phyloP scores from a whole-genome alignment of 2,113 vertebrate genomes.

The Cyphomyrus plagiostoma region DNA sequence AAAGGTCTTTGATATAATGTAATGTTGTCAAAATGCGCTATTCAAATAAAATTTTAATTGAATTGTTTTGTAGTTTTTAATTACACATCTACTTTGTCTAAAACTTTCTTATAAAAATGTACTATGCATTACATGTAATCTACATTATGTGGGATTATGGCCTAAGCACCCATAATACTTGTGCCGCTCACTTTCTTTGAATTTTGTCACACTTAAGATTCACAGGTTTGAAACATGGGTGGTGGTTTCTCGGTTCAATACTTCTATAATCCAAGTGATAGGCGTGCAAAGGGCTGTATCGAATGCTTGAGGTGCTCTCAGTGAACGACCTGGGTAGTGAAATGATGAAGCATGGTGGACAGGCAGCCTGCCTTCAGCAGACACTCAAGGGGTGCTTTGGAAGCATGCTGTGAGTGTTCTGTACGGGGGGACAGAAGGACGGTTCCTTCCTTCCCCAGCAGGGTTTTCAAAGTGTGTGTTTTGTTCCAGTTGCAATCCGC shows the following conservation, averaged over 20 bases:
- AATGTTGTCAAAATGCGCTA: too few relatives aligned
- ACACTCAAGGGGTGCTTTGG: background rate
- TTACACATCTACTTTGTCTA: background rate
- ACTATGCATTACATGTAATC: background rate
- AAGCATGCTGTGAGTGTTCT: background rate
- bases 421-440: background rate
- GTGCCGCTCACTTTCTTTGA: too few relatives aligned
- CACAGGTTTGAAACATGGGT: background rate
- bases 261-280: background rate
- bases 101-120: background rate
- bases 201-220: background rate
- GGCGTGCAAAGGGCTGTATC: background rate
- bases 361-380: background rate
- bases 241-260: background rate
- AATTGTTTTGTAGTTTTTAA: background rate
- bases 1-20: too few relatives aligned
- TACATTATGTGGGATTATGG: background rate
- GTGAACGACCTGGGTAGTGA: background rate
- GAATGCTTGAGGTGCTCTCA: background rate
- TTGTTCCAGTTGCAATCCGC: background rate
- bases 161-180: background rate
- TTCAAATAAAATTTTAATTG: too few relatives aligned
- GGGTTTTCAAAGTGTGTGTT: background rate
- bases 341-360: background rate
- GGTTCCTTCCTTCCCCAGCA: background rate